phyloP scores from a whole-genome alignment of 2,113 vertebrate species.

The Heliornis fulica region DNA sequence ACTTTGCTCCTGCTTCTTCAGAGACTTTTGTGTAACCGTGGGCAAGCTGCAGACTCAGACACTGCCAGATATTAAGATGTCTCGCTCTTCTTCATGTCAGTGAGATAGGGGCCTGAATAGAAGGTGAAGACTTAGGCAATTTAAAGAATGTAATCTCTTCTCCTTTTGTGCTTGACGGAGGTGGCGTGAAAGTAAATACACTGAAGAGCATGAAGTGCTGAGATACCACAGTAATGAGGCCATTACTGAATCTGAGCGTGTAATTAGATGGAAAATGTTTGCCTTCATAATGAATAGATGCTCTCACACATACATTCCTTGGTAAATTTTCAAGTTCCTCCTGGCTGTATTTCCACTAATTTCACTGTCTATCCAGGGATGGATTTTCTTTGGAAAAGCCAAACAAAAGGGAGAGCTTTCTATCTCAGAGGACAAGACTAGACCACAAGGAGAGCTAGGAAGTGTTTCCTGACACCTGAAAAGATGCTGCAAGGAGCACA shows the following conservation, averaged over 20 bases:
- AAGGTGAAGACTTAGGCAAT: neutral
- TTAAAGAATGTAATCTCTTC: constrained; percentile 5
- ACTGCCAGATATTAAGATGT: neutral
- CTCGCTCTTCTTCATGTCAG: neutral
- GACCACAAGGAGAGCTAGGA: neutral
- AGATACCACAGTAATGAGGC: constrained; percentile 43
- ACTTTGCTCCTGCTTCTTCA: neutral
- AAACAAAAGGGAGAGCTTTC: neutral
- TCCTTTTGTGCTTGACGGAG: constrained; percentile 28
- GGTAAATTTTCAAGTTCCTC: constrained; percentile 10
- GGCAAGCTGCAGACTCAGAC: neutral
- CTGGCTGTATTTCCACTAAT: neutral
- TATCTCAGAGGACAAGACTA: neutral
- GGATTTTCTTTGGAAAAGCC: neutral
- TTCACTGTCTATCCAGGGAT: neutral
- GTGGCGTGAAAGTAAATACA: constrained; percentile 35
- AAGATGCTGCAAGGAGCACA: neutral
- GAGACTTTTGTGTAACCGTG: neutral
- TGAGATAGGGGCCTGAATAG: neutral
- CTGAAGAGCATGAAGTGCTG: constrained; percentile 10
- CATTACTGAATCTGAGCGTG: constrained; percentile 41
- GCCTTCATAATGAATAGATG: constrained; percentile 41
- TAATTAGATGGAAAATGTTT: constrained; percentile 61
- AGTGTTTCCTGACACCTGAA: neutral
- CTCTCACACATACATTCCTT: constrained; percentile 23